These are phyloP conservation scores for Pomacea canaliculata DNA, from an alignment of 2,888 invertebrate genomes.

Conservation along the genomic window DNA sequence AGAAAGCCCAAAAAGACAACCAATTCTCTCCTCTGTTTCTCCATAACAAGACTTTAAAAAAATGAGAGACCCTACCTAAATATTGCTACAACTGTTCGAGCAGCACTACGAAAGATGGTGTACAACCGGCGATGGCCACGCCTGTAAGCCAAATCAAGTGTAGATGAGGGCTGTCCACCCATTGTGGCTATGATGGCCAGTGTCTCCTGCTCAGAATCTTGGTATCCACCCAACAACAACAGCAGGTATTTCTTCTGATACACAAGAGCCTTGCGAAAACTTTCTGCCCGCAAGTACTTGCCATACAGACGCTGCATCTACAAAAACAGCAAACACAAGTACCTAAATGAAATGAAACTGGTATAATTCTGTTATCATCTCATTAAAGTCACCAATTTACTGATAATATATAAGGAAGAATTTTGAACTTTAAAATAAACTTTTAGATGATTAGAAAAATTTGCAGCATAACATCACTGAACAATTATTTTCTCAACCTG, in stretches of 20 bases:
- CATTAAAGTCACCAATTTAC: too few species aligned
- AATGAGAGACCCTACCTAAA: constrained; percentile 38
- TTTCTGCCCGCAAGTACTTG: constrained; percentile 84
- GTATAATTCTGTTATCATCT: too few species aligned
- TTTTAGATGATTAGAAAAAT: too few species aligned
- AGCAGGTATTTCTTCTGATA: constrained; percentile 92
- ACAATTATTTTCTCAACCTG: too few species aligned
- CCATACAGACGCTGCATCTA: constrained; percentile 66
- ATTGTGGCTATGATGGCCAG: constrained; percentile 70
- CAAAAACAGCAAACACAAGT: constrained; percentile 13
- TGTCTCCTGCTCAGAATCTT: constrained; percentile 72
- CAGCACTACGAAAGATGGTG: constrained; percentile 57
- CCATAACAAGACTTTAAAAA: too few species aligned
- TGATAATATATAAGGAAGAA: too few species aligned
- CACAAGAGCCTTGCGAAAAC: constrained; percentile 86
- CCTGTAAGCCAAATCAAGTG: constrained; percentile 31
- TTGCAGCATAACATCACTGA: too few species aligned
- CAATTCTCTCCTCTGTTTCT: too few species aligned
- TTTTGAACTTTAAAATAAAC: too few species aligned
- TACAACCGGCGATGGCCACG: constrained; percentile 40
- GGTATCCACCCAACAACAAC: constrained; percentile 77
- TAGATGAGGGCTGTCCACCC: constrained; percentile 58
- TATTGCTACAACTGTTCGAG: constrained; percentile 57
- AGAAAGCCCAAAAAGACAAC: too few species aligned
- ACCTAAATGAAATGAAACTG: too few species aligned